phyloP scores from a whole-genome alignment of 2,113 vertebrate genomes.

The Nannobrachium achirus region DNA sequence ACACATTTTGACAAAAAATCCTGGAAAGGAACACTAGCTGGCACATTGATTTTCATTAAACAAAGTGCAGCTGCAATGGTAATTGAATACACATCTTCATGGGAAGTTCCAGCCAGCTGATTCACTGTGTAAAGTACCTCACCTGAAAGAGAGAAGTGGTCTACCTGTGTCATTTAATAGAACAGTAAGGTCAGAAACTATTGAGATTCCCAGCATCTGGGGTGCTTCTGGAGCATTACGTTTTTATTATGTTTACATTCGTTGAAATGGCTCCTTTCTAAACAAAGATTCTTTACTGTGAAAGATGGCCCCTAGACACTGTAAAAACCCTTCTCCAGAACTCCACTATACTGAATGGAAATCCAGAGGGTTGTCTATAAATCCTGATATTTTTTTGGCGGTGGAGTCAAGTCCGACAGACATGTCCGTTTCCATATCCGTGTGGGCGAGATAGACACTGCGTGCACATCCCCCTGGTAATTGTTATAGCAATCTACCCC shows the following conservation, averaged over 20 bases:
- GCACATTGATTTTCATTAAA: constrained; percentile 38
- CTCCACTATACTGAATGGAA: constrained; percentile 44
- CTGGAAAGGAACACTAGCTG: constrained; percentile 46
- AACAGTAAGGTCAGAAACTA: constrained; percentile 47
- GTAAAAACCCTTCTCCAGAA: constrained; percentile 54
- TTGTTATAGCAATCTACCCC: constrained; percentile 60
- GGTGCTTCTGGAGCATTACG: constrained; percentile 4
- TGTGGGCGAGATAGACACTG: constrained; percentile 38
- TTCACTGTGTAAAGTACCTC: constrained; percentile 41
- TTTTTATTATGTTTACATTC: constrained; percentile 70
- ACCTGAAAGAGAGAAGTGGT: constrained; percentile 21
- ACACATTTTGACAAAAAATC: too few relatives aligned
- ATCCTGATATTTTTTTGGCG: constrained; percentile 40
- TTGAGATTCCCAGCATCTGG: constrained; percentile 24
- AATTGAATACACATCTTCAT: constrained; percentile 43
- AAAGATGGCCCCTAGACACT: constrained; percentile 37
- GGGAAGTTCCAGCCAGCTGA: constrained; percentile 47
- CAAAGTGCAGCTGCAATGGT: constrained; percentile 40
- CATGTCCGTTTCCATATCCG: constrained; percentile 51
- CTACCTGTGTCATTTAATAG: constrained; percentile 41
- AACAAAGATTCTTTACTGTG: constrained; percentile 49
- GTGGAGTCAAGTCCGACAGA: constrained; percentile 50
- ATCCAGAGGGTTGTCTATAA: constrained; percentile 60
- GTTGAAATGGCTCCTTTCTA: constrained; percentile 50
- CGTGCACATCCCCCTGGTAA: constrained; percentile 48